phyloP scores from a whole-genome alignment of 2,888 invertebrate genomes.

The Frankliniella fusca region DNA sequence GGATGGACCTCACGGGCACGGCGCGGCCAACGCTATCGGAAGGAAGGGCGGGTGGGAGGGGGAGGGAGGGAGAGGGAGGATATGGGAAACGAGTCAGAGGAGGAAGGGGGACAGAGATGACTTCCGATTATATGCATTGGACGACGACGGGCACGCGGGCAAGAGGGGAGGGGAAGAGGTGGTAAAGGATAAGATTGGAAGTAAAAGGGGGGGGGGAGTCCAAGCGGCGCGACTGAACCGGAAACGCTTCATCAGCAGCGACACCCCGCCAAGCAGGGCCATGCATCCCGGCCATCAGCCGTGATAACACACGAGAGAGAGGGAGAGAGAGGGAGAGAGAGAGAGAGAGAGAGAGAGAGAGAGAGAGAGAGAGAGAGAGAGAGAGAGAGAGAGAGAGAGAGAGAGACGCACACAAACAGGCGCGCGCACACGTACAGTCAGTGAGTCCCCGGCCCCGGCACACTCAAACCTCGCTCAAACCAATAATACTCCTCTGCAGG shows the following conservation, averaged over 20 bases:
- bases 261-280: not conserved
- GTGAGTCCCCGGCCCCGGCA: no score
- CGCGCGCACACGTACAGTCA: no score
- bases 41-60: not conserved
- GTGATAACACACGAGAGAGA: not conserved
- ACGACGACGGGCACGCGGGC: not conserved
- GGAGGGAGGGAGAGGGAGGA: not conserved
- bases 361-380: no score
- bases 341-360: no score
- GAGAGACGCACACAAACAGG: no score
- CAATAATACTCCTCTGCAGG: no score
- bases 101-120: not conserved
- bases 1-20: not conserved
- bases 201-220: not conserved
- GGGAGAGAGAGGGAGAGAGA: no score
- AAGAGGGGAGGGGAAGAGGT: not conserved
- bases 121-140: no score
- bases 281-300: not conserved
- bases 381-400: no score
- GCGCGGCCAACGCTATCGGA: no score
- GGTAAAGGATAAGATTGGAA: not conserved
- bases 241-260: constrained; percentile 21
- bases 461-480: no score
- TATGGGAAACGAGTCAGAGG: not conserved
- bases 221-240: not conserved